Conservation (phyloP, 2,113 vertebrate genomes). For the Zosterops borbonicus region DNA sequence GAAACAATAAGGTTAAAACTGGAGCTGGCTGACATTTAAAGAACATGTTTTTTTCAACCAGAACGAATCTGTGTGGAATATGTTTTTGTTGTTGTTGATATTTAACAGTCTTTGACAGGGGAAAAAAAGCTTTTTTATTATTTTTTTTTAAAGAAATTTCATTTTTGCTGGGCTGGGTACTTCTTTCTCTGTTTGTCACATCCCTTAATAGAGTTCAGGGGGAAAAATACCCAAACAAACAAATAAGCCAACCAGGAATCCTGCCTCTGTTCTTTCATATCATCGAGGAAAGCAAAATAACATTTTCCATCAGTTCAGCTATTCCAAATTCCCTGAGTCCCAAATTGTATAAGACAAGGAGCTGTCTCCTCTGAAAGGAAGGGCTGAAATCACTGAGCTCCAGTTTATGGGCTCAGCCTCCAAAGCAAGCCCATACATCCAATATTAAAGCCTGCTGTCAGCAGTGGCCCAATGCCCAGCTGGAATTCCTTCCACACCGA, state of each 20-base stretch:
- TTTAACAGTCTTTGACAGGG: background rate
- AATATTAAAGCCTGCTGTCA: background rate
- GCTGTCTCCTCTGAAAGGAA: background rate
- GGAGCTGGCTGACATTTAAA: constrained; percentile 61
- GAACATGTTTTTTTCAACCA: background rate
- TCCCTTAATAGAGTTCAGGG: background rate
- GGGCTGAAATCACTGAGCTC: background rate
- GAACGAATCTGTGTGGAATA: constrained; percentile 3
- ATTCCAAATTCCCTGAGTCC: background rate
- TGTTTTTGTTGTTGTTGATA: constrained; percentile 15
- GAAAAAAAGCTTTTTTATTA: background rate
- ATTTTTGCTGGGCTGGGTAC: background rate
- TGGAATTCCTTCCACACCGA: fast-evolving
- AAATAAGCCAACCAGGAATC: background rate
- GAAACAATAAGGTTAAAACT: constrained; percentile 50
- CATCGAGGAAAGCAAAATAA: background rate
- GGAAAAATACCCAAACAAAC: background rate
- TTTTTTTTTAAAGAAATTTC: background rate
- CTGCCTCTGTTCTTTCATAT: background rate
- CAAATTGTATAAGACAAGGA: background rate
- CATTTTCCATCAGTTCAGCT: background rate
- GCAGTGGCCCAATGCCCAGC: background rate
- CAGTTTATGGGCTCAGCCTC: background rate
- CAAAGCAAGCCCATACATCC: background rate
- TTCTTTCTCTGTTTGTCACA: background rate